Evolutionary conservation across 2,888 invertebrate genomes (phyloP).

Genomic region (Gastracanthus pulcherrimus): DNA sequence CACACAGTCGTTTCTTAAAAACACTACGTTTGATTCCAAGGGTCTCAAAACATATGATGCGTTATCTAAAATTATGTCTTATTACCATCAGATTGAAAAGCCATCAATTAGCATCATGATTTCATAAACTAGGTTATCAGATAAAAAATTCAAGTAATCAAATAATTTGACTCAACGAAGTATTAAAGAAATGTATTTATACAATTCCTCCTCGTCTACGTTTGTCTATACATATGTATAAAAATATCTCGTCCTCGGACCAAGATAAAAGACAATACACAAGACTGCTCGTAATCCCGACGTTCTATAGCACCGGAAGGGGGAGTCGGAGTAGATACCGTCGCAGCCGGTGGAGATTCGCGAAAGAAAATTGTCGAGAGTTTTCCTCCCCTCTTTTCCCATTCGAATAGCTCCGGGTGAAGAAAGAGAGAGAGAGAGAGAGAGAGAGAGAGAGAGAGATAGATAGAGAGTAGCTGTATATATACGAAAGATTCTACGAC

Average conservation of each 20-base stretch:
- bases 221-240: not conserved
- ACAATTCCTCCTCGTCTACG: not conserved
- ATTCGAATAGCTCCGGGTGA: too few species aligned
- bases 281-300: conserved; percentile 10
- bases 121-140: not conserved
- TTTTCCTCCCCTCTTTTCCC: not conserved
- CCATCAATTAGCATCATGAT: not conserved
- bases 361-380: conserved; percentile 15
- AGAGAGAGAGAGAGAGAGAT: too few species aligned
- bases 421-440: too few species aligned
- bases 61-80: too few species aligned
- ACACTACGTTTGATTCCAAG: too few species aligned
- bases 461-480: too few species aligned
- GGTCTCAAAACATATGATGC: too few species aligned
- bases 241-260: not conserved
- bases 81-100: too few species aligned
- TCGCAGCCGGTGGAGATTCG: too few species aligned
- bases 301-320: not conserved
- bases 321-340: not conserved
- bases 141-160: not conserved
- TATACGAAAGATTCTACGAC: too few species aligned
- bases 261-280: conserved; percentile 9
- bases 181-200: not conserved
- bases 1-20: too few species aligned
- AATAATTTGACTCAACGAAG: not conserved